Evolutionary conservation across 2,113 vertebrate genomes (phyloP).

Genomic region (Tragelaphus imberbis): DNA sequence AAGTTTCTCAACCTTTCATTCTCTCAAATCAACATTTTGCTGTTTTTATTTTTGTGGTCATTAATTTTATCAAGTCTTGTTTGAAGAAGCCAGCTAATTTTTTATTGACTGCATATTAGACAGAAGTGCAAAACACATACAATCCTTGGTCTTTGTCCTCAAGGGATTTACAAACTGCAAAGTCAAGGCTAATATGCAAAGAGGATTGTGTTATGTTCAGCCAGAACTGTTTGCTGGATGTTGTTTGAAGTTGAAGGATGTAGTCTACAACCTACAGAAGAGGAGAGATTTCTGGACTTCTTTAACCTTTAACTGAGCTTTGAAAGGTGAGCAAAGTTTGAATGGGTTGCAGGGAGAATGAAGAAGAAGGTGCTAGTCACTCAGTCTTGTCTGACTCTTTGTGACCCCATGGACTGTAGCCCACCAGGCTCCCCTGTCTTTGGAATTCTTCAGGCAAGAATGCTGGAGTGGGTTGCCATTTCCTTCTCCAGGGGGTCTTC

Average conservation of each 20-base stretch:
- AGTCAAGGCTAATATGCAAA: background rate
- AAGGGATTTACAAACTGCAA: background rate
- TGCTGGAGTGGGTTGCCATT: background rate
- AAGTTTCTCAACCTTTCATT: background rate
- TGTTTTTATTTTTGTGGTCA: background rate
- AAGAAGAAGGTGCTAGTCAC: background rate
- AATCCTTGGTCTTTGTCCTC: background rate
- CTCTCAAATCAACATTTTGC: background rate
- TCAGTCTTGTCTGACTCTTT: background rate
- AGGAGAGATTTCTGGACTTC: background rate
- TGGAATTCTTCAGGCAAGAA: background rate
- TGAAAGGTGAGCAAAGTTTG: background rate
- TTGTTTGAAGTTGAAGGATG: background rate
- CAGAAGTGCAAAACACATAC: background rate
- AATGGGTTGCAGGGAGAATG: background rate
- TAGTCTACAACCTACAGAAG: background rate
- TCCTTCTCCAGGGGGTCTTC: background rate
- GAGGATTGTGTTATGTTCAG: background rate
- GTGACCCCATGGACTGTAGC: background rate
- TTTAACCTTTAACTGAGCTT: background rate
- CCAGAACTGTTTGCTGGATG: background rate
- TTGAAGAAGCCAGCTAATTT: background rate
- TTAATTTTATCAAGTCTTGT: background rate
- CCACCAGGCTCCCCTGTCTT: background rate
- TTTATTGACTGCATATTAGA: background rate